Conservation (phyloP, 2,797 vertebrate genomes). For the Thunnus albacares region DNA sequence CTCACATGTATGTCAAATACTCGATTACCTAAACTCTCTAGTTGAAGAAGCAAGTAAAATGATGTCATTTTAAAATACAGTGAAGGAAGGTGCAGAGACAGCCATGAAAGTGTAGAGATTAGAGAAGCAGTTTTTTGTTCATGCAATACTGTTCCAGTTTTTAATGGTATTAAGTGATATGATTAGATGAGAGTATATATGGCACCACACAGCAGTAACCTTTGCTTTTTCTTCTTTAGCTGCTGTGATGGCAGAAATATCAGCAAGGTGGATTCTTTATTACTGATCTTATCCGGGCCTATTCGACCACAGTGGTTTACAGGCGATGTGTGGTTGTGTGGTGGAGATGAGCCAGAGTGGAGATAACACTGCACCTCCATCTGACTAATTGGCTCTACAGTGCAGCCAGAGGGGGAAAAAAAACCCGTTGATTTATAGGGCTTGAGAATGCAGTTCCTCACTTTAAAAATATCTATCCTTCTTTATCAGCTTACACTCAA, state of each 20-base stretch:
- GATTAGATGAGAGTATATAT: slow-evolving; percentile 41
- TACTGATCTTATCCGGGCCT: slow-evolving; percentile 68
- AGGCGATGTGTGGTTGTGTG: slow-evolving; percentile 40
- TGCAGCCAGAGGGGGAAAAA: slow-evolving; percentile 34
- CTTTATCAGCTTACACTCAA: slow-evolving; percentile 45
- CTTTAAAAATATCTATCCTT: slow-evolving; percentile 60
- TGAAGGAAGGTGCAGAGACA: background rate
- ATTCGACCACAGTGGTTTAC: slow-evolving; percentile 54
- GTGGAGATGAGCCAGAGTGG: slow-evolving; percentile 63
- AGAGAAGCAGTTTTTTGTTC: slow-evolving; percentile 22
- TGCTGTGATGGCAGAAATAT: slow-evolving; percentile 62
- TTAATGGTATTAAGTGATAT: slow-evolving; percentile 45
- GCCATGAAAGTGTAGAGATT: slow-evolving; percentile 9
- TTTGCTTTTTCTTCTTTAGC: slow-evolving; percentile 44
- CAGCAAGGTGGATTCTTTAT: slow-evolving; percentile 63
- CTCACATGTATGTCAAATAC: background rate
- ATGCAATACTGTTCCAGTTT: slow-evolving; percentile 30
- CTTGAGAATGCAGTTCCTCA: slow-evolving; percentile 50
- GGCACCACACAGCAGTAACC: slow-evolving; percentile 19
- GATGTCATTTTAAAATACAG: background rate
- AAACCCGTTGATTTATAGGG: slow-evolving; percentile 63
- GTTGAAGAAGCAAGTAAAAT: background rate
- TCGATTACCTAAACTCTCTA: background rate
- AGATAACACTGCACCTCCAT: slow-evolving; percentile 77
- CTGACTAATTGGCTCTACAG: slow-evolving; percentile 77